Base-by-base conservation (phyloP, 2,113 vertebrate genomes). In the Prunella fulvescens region DNA sequence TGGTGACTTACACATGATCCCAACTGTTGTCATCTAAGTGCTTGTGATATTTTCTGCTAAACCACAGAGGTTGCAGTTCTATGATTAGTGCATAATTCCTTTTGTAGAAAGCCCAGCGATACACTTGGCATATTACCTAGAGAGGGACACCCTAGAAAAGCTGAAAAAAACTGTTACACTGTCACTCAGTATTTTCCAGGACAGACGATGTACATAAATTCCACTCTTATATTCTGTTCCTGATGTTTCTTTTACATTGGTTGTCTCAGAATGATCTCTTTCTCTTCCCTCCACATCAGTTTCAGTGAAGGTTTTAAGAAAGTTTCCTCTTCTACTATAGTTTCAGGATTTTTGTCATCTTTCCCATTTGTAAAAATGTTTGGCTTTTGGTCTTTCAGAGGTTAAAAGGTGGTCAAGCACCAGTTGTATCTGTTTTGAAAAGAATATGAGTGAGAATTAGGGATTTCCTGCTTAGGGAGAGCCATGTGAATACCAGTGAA, bases 401-500 rank as follows among this genome's bases (percentile, higher is more conserved):
- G 70, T 95, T 93, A 79, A 88, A 94, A 95, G 72, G 87, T 95
- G 76, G 69, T 58, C 50, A 83, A 72, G 71, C 90, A 94, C 76
- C 56, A 90, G 81, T 76, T 56, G 45, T 33, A 74, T 87, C 50
- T 82, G n/a, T 83, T 93, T 90, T 85, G 33, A 51, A 90, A 88
- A 76, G 60, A 92, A 19, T 74, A 25, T 73, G 47, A 82, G 54
- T 92, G 70, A 81, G 83, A 92, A 95, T 93, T 81, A 61, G 82
- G 69, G 58, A 67, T 92, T 86, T 94, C 74, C 90, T 93, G 50
- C 65, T 60, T 37, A 51, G 42, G 37, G 19, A 67, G 33, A 80
- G 53, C 50, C 6, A 0, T 83, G 58, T 79, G 73, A 72, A 60
- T 91, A 81, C 42, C 67, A 62, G 24, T 47, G 47, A 90, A 80